A percentile compares a stretch with the other conserved stretches of the same genome.
Evolutionary conservation across 2,113 vertebrate genomes (phyloP).

Genomic region (Crocuta crocuta): DNA sequence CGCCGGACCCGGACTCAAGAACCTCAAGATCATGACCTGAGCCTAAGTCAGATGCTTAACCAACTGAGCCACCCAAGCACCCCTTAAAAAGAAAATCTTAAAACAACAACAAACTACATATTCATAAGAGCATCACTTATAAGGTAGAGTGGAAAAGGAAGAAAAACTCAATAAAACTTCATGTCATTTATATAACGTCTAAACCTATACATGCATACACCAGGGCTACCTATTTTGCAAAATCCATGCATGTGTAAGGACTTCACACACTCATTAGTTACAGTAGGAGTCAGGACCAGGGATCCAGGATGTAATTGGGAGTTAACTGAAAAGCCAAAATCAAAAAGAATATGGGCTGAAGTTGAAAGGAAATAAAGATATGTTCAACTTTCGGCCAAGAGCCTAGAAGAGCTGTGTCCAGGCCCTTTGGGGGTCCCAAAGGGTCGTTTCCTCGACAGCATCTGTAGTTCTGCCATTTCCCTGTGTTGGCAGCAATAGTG

Average conservation of each 20-base stretch:
- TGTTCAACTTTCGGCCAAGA: neutral
- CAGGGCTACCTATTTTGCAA: neutral
- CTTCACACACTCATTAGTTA: neutral
- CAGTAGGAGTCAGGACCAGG: neutral
- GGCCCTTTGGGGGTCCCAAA: neutral
- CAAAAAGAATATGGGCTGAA: neutral
- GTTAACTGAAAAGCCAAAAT: neutral
- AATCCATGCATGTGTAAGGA: neutral
- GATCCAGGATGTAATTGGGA: neutral
- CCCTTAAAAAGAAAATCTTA: too few relatives aligned
- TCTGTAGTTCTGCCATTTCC: neutral
- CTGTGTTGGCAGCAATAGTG: accelerated
- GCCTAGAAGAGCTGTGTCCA: neutral
- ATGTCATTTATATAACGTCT: neutral
- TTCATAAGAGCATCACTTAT: neutral
- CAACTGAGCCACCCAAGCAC: too few relatives aligned
- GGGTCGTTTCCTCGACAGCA: neutral
- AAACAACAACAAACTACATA: neutral
- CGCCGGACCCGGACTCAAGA: too few relatives aligned
- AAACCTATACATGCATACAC: neutral
- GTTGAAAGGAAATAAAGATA: neutral
- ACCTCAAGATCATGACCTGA: too few relatives aligned
- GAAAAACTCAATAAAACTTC: neutral
- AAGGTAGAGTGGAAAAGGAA: neutral
- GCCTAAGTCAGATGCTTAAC: too few relatives aligned